Conservation (phyloP, 2,888 invertebrate genomes). For the Xestia ashworthii region DNA sequence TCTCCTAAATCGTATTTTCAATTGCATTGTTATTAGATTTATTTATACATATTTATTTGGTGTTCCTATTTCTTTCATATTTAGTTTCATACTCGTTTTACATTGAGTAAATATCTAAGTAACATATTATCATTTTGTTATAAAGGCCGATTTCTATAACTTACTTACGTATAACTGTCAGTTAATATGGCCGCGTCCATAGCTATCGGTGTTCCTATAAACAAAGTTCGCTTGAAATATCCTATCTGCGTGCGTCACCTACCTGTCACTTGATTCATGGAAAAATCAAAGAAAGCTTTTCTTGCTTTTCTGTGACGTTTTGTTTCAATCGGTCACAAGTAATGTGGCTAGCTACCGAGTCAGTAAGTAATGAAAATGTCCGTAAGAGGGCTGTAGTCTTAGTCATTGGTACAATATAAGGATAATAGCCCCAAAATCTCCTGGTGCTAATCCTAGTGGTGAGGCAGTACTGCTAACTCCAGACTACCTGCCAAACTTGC, state of each 20-base stretch:
- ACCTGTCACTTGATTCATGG: no score
- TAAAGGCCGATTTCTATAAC: neutral
- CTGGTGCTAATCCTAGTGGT: neutral
- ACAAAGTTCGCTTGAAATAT: no score
- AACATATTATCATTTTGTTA: neutral
- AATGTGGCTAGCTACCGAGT: no score
- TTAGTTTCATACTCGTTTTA: neutral
- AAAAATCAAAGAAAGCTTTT: no score
- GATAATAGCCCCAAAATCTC: neutral
- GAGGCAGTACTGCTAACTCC: slow-evolving; percentile 8
- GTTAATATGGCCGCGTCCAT: no score
- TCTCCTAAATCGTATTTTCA: slow-evolving; percentile 3
- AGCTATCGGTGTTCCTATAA: no score
- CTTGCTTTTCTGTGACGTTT: no score
- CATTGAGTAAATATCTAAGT: neutral
- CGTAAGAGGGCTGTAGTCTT: neutral
- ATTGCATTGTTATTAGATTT: neutral
- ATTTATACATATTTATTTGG: neutral
- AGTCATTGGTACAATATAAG: neutral
- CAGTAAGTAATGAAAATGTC: no score
- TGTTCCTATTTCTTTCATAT: neutral
- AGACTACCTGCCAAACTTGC: slow-evolving; percentile 36
- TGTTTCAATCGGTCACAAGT: no score
- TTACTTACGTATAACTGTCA: no score
- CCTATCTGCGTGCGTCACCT: no score